Evolutionary conservation across 2,797 vertebrate species (phyloP), one percentile per base, ranked within the genome.

Genomic region (Pempheris klunzingeri): DNA sequence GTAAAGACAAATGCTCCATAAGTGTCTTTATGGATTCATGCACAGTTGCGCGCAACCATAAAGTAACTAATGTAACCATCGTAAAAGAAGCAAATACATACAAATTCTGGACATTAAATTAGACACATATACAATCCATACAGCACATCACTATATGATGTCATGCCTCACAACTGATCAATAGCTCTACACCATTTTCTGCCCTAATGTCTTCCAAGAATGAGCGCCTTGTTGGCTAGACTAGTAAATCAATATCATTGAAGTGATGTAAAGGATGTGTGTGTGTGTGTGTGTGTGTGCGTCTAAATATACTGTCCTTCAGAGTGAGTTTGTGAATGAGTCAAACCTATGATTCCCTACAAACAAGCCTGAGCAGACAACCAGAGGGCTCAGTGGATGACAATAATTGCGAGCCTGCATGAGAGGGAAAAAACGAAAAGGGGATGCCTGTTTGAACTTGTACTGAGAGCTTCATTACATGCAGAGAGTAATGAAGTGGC

Each of bases 231-330:
- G 46, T 75, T 78, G 82, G 72, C 82, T 60, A 87, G 85, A 91
- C 82, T 13, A 73, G 34, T 20, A 62, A 81, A 89, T 91, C 84
- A 85, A 84, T 91, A 75, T 49, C 44, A 75, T 30, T 71, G 36
- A 18, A 70, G 28, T 11, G 22, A 17, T 5, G 54, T 57, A 74
- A 46, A 76, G 28, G 14, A 24, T 32, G 30, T 32, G 30, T 32
- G 30, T 32, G 30, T 24, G 66, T 61, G 26, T 13, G 11, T 26
- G 30, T 50, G 9, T n/a, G 36, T 78, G 63, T 76, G 36, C 1
- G 8, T 76, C 44, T 64, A 28, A 64, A 66, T 73, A 50, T 70
- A 1, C 32, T 50, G 10, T 49, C 50, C 55, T 57, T 62, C 7
- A 53, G 28, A 50, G 58, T 15, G n/a, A n/a, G 38, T 34, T 38